phyloP scores from a whole-genome alignment of 2,888 invertebrate genomes.

The Spialia ferax region DNA sequence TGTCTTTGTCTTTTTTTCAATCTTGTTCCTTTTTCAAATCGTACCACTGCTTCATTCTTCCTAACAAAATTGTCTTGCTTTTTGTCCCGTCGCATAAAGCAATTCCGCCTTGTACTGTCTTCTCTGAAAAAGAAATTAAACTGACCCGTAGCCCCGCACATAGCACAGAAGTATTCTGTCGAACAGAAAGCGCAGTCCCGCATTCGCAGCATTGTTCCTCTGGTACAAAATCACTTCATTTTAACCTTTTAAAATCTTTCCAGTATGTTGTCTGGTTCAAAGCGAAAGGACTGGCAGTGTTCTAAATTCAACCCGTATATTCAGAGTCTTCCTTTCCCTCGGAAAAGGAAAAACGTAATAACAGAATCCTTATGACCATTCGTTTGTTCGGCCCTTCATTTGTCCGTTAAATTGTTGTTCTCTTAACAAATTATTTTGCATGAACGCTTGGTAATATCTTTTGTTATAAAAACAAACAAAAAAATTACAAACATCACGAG shows the following conservation, averaged over 20 bases:
- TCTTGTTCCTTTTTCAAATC: not conserved
- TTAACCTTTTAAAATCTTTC: constrained; percentile 31
- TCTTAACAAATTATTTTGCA: constrained; percentile 11
- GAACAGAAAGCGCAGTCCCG: constrained; percentile 27
- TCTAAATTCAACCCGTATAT: constrained; percentile 30
- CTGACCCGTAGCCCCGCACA: constrained; percentile 14
- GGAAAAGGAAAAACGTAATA: constrained; percentile 15
- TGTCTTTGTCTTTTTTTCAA: no score
- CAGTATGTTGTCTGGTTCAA: constrained; percentile 33
- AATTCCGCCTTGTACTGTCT: constrained; percentile 7
- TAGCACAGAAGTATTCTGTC: constrained; percentile 20
- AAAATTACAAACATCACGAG: no score
- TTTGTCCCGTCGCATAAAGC: not conserved
- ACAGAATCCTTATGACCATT: constrained; percentile 20
- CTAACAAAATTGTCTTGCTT: not conserved
- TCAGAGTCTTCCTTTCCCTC: constrained; percentile 15
- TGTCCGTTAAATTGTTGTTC: constrained; percentile 18
- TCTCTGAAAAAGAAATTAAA: constrained; percentile 29
- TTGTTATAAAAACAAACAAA: not conserved
- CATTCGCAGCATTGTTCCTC: constrained; percentile 24
- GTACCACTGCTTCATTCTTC: not conserved
- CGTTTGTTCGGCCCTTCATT: constrained; percentile 12
- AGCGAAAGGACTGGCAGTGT: constrained; percentile 12
- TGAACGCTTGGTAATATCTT: not conserved
- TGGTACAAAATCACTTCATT: constrained; percentile 30